Base-by-base conservation (phyloP, 2,888 invertebrate genomes). In the Amiota communis region DNA sequence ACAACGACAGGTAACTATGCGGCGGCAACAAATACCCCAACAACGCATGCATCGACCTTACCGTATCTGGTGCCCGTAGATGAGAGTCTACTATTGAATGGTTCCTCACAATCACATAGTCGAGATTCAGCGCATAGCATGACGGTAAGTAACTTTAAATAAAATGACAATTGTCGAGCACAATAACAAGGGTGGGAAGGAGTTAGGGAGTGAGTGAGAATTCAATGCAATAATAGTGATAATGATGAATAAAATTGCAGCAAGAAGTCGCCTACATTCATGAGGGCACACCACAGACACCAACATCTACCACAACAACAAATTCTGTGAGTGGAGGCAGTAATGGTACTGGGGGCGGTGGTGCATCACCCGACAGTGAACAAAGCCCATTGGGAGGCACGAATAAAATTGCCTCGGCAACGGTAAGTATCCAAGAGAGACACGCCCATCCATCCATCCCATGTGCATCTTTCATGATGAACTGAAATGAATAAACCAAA, bases 391-490 rank as follows among this genome's bases (percentile, higher is more conserved):
- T 88, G 76, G 88, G 86, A 73, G 87, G 84, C 77, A 85, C 88
- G 77, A 86, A 96, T 94, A 88, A 92, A 94, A 90, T 95, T 95
- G 88, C 96, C 95, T 88, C 96, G 89, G 97, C 97, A 90, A 98
- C 98, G 91, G 98, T 96, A 93, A 94, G 94, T 83, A 67, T 17
- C 61, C 47, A 12, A 36, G 36, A 36, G 49, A 53, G 68, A 56
- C 71, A 67, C 71, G 76, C 75, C 77, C 78, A 76, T 69, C 49
- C 17, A 53, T 53, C 6, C 65, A 65, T 65, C 47, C 23, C 23
- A 23, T 61, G 13, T 17, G 46, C 71, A 63, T 15, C 53, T 63
- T 71, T 51, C 2, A 61, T 36, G 8, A 36, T 61, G 36, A 12
- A 53, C n/a, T n/a, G 53, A 53, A 53, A 53, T n/a, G 53, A 53